Conservation (phyloP, 1,140 invertebrate genomes). For the Drosophila rhopaloa region DNA sequence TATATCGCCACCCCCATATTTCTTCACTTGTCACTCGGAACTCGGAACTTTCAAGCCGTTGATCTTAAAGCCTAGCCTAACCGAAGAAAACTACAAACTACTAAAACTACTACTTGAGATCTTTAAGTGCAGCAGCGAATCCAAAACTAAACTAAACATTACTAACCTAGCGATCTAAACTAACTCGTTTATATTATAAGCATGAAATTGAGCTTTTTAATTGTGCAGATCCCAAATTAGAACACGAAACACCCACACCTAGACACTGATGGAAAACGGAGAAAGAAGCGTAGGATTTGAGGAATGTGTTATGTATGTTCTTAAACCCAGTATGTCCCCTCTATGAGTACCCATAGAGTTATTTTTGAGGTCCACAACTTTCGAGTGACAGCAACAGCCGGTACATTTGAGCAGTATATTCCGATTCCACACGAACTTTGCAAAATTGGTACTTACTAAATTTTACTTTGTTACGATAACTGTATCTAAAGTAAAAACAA, state of each 20-base stretch:
- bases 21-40: slow-evolving; percentile 23
- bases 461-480: neutral
- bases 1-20: neutral
- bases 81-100: slow-evolving; percentile 45
- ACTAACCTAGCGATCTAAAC: slow-evolving; percentile 65
- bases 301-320: slow-evolving; percentile 36
- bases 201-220: slow-evolving; percentile 77
- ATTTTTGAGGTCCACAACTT: neutral
- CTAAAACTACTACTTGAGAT: slow-evolving; percentile 42
- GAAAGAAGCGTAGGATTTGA: slow-evolving; percentile 44
- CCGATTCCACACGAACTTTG: neutral
- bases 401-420: neutral
- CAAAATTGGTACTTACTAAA: neutral
- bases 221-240: slow-evolving; percentile 60
- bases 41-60: slow-evolving; percentile 34
- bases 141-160: slow-evolving; percentile 51
- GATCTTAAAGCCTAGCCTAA: slow-evolving; percentile 59
- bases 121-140: slow-evolving; percentile 50
- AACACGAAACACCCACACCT: slow-evolving; percentile 32
- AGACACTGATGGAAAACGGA: slow-evolving; percentile 6
- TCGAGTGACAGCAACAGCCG: slow-evolving; percentile 11
- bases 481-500: too few relatives aligned
- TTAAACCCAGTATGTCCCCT: slow-evolving; percentile 2
- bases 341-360: neutral
- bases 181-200: slow-evolving; percentile 74